A percentile compares a stretch with the other conserved stretches of the same genome.
phyloP scores from a whole-genome alignment of 2,888 invertebrate genomes.

The Trichopoda pennipes region DNA sequence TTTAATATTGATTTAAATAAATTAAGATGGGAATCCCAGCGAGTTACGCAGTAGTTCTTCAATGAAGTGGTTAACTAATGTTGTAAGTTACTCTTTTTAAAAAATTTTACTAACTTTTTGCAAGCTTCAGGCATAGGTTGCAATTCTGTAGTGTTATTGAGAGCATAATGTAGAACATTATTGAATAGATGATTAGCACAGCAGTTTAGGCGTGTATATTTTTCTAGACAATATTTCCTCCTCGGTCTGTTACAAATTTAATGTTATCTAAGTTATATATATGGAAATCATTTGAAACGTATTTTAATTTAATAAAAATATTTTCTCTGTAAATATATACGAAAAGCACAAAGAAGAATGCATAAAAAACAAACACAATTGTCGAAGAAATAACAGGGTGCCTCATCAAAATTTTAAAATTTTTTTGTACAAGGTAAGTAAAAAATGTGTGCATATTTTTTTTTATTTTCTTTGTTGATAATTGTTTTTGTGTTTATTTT shows the following conservation, averaged over 20 bases:
- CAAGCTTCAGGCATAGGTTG: slow-evolving; percentile 2
- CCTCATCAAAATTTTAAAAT: no score
- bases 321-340: no score
- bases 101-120: slow-evolving; percentile 6
- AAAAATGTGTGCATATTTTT: no score
- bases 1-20: neutral
- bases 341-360: no score
- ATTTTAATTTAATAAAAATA: slow-evolving; percentile 1
- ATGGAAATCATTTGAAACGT: neutral
- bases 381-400: no score
- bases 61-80: neutral
- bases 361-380: no score
- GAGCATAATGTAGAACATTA: slow-evolving; percentile 24
- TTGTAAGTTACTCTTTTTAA: neutral
- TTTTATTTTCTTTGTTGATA: no score
- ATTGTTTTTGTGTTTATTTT: no score
- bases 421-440: no score
- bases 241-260: neutral
- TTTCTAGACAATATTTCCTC: neutral
- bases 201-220: neutral
- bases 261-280: neutral
- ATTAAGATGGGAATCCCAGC: neutral
- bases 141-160: slow-evolving; percentile 16
- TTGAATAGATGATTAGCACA: slow-evolving; percentile 5
- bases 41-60: neutral